Conservation (phyloP, 2,888 invertebrate genomes). For the Caenorhabditis doughertyi region DNA sequence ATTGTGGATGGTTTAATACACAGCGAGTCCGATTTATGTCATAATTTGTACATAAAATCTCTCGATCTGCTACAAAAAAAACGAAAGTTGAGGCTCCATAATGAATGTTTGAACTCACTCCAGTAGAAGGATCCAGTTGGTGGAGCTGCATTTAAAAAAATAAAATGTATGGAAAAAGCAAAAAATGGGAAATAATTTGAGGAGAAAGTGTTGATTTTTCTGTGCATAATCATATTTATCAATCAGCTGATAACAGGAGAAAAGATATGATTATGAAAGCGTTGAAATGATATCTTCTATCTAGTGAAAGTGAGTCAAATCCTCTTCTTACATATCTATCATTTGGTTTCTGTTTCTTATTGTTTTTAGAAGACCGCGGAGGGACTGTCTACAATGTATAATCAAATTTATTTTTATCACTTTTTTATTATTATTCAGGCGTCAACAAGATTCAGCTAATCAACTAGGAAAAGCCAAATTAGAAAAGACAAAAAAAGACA, state of each 20-base stretch:
- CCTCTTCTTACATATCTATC: not conserved
- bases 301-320: slow-evolving; percentile 39
- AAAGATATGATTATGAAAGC: not conserved
- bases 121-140: slow-evolving; percentile 53
- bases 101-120: slow-evolving; percentile 22
- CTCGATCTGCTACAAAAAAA: slow-evolving; percentile 56
- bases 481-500: slow-evolving; percentile 15
- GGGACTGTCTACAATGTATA: too few relatives aligned
- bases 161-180: not conserved
- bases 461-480: not conserved
- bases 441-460: slow-evolving; percentile 20
- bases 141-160: slow-evolving; percentile 16
- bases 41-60: slow-evolving; percentile 54
- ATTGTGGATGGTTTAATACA: slow-evolving; percentile 70
- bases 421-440: slow-evolving; percentile 30
- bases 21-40: slow-evolving; percentile 70
- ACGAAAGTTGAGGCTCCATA: too few relatives aligned
- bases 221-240: slow-evolving; percentile 14
- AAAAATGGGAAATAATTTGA: not conserved
- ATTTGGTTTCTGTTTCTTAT: not conserved
- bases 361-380: too few relatives aligned
- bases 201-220: slow-evolving; percentile 7
- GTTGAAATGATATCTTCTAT: not conserved
- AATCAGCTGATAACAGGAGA: slow-evolving; percentile 29
- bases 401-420: slow-evolving; percentile 11